phyloP scores from a whole-genome alignment of 2,113 vertebrate genomes.

The Triplophysa rosa region DNA sequence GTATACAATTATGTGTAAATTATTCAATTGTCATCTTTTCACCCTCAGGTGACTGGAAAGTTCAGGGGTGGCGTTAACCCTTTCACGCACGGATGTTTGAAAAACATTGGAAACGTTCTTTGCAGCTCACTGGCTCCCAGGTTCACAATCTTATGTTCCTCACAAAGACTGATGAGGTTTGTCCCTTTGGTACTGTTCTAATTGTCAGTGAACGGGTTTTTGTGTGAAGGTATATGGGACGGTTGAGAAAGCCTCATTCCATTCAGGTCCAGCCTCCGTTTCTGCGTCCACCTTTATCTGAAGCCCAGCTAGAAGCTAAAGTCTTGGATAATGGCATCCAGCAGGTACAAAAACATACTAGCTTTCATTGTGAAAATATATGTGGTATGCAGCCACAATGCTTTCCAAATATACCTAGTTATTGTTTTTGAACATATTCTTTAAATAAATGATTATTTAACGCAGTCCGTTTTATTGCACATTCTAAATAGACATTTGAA shows the following conservation, averaged over 20 bases:
- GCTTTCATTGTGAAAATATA: not conserved
- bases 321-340: constrained; percentile 95
- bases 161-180: not conserved
- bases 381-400: not conserved
- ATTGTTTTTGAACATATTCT: too few species aligned
- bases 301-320: constrained; percentile 82
- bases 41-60: constrained; percentile 89
- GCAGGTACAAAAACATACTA: constrained; percentile 73
- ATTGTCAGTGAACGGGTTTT: not conserved
- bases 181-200: constrained; percentile 7
- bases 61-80: constrained; percentile 95
- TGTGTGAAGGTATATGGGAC: constrained; percentile 82
- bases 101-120: constrained; percentile 89
- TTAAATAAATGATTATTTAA: too few species aligned
- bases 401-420: not conserved
- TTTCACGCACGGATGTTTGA: constrained; percentile 92
- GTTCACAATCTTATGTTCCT: constrained; percentile 61
- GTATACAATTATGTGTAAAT: not conserved
- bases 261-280: constrained; percentile 89
- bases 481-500: too few species aligned
- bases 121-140: constrained; percentile 94
- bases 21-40: not conserved
- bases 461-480: too few species aligned
- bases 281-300: constrained; percentile 82
- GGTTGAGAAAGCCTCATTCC: constrained; percentile 76